Percentiles rank a stretch among this genome's conserved stretches.
Evolutionary conservation across 1,140 invertebrate genomes (phyloP).

Genomic region (Dysdera silvatica): DNA sequence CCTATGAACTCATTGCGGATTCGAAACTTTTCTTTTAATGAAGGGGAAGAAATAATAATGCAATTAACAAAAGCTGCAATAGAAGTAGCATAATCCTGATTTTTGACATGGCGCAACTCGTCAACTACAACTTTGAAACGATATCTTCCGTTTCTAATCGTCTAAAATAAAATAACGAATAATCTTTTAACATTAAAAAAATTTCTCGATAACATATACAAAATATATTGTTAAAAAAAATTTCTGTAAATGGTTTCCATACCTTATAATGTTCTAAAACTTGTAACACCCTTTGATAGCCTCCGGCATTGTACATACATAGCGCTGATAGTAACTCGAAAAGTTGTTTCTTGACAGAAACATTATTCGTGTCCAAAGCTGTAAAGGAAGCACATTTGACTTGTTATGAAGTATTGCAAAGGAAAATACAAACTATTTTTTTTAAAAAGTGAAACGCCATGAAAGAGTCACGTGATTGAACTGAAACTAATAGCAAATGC

Average conservation of each 20-base stretch:
- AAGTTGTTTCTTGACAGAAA: conserved; percentile 51
- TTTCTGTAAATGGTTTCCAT: background rate
- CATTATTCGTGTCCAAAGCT: conserved; percentile 48
- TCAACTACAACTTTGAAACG: conserved; percentile 46
- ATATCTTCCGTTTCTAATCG: conserved; percentile 60
- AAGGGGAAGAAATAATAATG: conserved; percentile 46
- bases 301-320: conserved; percentile 48
- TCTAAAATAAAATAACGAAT: conserved; percentile 48
- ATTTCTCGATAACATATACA: background rate
- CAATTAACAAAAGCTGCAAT: conserved; percentile 51
- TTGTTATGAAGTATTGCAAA: no score
- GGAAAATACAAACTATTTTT: no score
- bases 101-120: conserved; percentile 44
- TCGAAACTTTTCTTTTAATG: conserved; percentile 41
- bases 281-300: conserved; percentile 46
- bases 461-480: no score
- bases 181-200: background rate
- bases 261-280: conserved; percentile 47
- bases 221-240: conserved; percentile 15
- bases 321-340: conserved; percentile 51
- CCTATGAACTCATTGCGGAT: conserved; percentile 50
- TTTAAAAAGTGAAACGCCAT: no score
- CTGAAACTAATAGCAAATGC: no score
- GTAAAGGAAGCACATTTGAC: conserved; percentile 33
- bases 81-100: conserved; percentile 43